Conservation (phyloP, 2,797 vertebrate species). For the Calcarius lapponicus region DNA sequence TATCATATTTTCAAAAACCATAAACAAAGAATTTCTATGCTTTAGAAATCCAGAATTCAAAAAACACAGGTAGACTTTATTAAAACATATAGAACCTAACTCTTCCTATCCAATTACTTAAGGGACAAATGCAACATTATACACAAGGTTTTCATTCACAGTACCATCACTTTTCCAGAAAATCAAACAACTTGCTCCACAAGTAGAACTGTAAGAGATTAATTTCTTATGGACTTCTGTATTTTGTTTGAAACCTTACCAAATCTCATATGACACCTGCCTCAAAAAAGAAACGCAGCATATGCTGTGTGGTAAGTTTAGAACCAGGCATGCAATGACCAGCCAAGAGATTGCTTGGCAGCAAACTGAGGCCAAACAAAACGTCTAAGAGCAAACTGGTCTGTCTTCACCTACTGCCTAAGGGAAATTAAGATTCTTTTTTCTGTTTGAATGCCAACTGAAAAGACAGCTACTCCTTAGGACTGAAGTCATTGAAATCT, state of each 20-base stretch:
- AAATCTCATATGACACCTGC: not conserved
- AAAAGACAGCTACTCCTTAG: not conserved
- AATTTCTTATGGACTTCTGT: not conserved
- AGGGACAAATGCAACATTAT: not conserved
- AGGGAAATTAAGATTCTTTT: not conserved
- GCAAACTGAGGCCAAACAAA: not conserved
- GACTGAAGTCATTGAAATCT: not conserved
- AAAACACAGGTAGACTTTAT: not conserved
- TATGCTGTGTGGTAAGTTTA: not conserved
- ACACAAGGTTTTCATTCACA: not conserved
- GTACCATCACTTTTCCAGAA: not conserved
- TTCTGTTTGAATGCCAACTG: not conserved
- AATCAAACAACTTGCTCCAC: not conserved
- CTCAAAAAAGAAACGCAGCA: not conserved
- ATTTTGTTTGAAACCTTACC: not conserved
- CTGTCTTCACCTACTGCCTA: not conserved
- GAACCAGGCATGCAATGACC: not conserved
- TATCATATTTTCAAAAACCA: not conserved
- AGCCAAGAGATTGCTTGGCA: not conserved
- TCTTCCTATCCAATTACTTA: not conserved
- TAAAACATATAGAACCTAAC: not conserved
- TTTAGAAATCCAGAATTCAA: not conserved
- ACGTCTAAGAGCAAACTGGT: not conserved
- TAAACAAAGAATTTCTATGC: not conserved
- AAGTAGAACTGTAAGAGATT: not conserved